These are phyloP conservation scores for Chiloscyllium plagiosum DNA, from an alignment of 2,113 vertebrate species.

Conservation along the genomic window DNA sequence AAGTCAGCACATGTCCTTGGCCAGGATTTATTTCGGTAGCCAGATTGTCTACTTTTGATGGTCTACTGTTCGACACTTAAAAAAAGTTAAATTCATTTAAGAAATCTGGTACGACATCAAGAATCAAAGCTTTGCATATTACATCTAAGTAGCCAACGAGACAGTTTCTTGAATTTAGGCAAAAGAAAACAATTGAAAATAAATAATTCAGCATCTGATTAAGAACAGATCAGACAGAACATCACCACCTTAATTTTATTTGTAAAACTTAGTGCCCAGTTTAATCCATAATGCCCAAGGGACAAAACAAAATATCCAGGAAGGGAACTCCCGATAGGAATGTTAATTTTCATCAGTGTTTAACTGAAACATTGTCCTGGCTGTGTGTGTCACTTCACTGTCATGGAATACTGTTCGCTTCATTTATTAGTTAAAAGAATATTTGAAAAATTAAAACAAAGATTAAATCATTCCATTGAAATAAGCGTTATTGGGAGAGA, in stretches of 20 bases:
- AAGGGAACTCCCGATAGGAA: neutral
- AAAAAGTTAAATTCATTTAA: neutral
- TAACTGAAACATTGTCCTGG: neutral
- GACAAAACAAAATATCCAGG: neutral
- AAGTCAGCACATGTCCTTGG: neutral
- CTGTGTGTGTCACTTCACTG: neutral
- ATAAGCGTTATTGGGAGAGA: neutral
- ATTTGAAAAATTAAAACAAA: neutral
- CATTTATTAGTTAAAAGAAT: neutral
- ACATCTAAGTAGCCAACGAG: neutral
- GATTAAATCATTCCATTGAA: neutral
- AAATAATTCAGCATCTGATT: slow-evolving; percentile 7
- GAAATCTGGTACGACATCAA: neutral
- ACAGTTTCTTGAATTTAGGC: neutral
- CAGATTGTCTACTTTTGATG: neutral
- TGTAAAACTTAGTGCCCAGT: neutral
- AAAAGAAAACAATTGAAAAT: neutral
- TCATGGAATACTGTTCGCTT: neutral
- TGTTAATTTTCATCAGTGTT: neutral
- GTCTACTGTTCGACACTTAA: neutral
- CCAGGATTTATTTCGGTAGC: neutral
- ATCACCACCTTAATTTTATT: neutral
- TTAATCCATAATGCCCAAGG: neutral
- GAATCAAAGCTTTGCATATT: neutral
- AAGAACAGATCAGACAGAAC: neutral